Evolutionary conservation across 2,888 invertebrate species (phyloP).

Genomic region (Plebejus melissa): DNA sequence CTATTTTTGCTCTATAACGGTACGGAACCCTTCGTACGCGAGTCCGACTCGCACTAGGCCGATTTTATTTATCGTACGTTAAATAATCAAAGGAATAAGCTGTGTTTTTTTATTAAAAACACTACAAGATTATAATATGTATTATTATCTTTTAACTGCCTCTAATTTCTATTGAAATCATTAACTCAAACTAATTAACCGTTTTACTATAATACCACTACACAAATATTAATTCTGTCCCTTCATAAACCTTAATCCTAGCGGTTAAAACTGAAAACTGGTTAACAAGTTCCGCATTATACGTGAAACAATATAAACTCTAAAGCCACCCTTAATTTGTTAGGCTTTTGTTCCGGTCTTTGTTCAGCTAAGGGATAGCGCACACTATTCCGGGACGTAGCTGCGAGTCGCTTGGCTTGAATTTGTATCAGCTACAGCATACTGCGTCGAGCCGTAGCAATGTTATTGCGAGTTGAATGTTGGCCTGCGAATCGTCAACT

Average conservation of each 20-base stretch:
- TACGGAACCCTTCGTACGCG: no score
- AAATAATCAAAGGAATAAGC: no score
- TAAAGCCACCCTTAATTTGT: conserved; percentile 15
- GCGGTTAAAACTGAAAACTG: background rate
- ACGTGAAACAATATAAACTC: background rate
- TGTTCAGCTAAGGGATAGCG: background rate
- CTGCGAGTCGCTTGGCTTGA: background rate
- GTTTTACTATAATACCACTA: background rate
- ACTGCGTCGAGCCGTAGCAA: background rate
- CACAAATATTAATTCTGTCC: background rate
- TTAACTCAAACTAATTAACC: background rate
- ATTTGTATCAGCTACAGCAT: no score
- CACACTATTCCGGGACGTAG: background rate
- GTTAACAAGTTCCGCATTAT: background rate
- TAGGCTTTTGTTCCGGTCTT: background rate
- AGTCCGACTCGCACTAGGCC: no score
- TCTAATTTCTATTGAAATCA: no score
- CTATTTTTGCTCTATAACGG: no score
- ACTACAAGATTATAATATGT: no score
- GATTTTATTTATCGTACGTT: no score
- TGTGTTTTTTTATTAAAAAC: no score
- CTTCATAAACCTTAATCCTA: background rate
- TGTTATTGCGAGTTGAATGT: no score
- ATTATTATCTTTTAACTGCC: no score
- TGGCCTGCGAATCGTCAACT: no score